These are phyloP conservation scores for Engraulis encrasicolus DNA, from an alignment of 2,113 vertebrate genomes.

Conservation along the genomic window DNA sequence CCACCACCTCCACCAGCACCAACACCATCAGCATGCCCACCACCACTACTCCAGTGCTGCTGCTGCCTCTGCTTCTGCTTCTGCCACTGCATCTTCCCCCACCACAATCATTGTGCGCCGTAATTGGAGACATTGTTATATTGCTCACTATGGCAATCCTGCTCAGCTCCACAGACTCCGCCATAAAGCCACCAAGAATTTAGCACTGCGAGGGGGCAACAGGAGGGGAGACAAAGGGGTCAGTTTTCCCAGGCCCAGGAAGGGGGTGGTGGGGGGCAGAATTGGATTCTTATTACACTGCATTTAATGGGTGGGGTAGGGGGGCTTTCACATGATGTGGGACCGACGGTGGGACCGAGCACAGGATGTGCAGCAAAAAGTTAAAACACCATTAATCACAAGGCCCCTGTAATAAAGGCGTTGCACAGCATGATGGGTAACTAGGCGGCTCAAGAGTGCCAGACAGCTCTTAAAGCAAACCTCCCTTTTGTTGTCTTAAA, in stretches of 20 bases:
- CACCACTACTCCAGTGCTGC: too few relatives aligned
- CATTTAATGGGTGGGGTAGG: too few relatives aligned
- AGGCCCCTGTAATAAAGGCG: constrained; percentile 48
- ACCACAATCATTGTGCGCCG: not conserved
- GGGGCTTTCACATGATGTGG: too few relatives aligned
- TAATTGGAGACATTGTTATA: constrained; percentile 33
- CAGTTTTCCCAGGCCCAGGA: too few relatives aligned
- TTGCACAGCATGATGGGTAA: constrained; percentile 7
- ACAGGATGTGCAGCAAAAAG: constrained; percentile 35
- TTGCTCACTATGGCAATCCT: constrained; percentile 19
- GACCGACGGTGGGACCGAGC: constrained; percentile 51
- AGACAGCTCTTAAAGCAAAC: constrained; percentile 38
- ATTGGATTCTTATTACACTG: too few relatives aligned
- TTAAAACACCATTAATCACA: constrained; percentile 64
- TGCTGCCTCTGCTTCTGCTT: too few relatives aligned
- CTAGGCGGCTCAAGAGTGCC: not conserved
- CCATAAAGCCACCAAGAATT: constrained; percentile 21
- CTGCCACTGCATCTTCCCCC: constrained; percentile 25
- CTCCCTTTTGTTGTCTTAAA: constrained; percentile 16
- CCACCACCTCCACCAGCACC: too few relatives aligned
- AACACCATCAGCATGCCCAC: too few relatives aligned
- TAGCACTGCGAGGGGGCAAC: constrained; percentile 14
- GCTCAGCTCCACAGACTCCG: too few relatives aligned
- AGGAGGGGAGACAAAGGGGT: too few relatives aligned
- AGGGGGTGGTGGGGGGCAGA: too few relatives aligned